phyloP scores from a whole-genome alignment of 1,140 invertebrate species.

The Papilio polytes region DNA sequence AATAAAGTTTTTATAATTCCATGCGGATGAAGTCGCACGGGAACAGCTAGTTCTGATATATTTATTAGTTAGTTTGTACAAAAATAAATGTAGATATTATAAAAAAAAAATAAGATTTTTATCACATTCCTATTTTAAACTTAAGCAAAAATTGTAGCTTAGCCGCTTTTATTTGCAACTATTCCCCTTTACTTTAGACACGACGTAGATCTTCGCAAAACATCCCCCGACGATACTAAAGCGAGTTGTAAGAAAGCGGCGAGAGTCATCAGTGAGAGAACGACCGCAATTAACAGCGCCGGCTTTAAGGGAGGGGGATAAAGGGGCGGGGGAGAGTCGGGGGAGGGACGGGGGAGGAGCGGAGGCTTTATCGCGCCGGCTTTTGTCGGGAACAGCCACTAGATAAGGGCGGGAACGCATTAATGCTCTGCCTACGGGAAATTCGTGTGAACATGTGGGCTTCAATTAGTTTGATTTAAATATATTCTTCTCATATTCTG shows the following conservation, averaged over 20 bases:
- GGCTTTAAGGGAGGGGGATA: background rate
- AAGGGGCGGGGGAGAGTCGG: background rate
- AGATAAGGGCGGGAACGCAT: slow-evolving; percentile 27
- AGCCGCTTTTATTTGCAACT: slow-evolving; percentile 1
- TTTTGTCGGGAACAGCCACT: slow-evolving; percentile 27
- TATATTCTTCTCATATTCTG: background rate
- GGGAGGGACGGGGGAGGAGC: background rate
- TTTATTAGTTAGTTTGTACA: too few relatives aligned
- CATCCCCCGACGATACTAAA: slow-evolving; percentile 27
- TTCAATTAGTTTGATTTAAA: slow-evolving; percentile 3
- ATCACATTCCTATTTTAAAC: background rate
- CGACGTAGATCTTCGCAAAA: slow-evolving; percentile 25
- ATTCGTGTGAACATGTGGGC: slow-evolving; percentile 12
- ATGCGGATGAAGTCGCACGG: too few relatives aligned
- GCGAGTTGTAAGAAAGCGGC: slow-evolving; percentile 27
- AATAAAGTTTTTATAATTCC: too few relatives aligned
- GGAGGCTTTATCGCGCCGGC: slow-evolving; percentile 31
- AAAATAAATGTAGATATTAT: too few relatives aligned
- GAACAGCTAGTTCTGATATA: too few relatives aligned
- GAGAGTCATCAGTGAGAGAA: slow-evolving; percentile 40
- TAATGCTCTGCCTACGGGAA: slow-evolving; percentile 8
- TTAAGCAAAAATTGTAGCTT: background rate
- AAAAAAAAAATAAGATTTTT: too few relatives aligned
- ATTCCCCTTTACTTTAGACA: slow-evolving; percentile 18
- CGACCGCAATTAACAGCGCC: slow-evolving; percentile 42